Conservation (phyloP, 2,113 vertebrate genomes). For the Pseudorhombus dupliciocellatus region DNA sequence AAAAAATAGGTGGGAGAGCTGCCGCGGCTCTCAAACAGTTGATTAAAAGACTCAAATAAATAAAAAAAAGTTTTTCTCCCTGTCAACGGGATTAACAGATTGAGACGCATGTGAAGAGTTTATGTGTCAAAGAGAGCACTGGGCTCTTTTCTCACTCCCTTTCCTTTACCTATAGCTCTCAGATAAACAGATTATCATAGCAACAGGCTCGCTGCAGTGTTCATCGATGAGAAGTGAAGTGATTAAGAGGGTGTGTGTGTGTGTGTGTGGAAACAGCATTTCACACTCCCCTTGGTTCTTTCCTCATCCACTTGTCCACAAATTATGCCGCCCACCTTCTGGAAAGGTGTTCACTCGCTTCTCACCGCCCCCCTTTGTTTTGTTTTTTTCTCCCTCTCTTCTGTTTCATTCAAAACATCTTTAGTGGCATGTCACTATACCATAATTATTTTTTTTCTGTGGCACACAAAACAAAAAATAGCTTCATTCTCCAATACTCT, state of each 20-base stretch:
- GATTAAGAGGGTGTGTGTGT: constrained; percentile 37
- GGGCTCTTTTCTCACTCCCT: neutral
- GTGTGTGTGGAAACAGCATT: constrained; percentile 13
- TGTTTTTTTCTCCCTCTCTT: neutral
- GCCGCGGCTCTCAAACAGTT: constrained; percentile 22
- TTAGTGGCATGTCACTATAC: neutral
- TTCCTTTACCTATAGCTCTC: constrained; percentile 20
- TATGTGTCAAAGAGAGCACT: neutral
- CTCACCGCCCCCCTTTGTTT: neutral
- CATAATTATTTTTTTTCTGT: neutral
- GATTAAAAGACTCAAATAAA: constrained; percentile 14
- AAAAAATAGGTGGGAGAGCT: neutral
- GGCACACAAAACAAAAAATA: no score
- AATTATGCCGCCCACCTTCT: constrained; percentile 31
- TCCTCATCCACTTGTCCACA: constrained; percentile 22
- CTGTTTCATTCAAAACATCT: neutral
- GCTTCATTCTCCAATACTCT: no score
- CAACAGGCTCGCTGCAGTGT: constrained; percentile 57
- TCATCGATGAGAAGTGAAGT: constrained; percentile 49
- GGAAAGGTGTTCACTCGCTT: constrained; percentile 6
- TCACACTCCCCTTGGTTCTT: constrained; percentile 9
- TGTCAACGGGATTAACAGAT: neutral
- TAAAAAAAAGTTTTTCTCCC: neutral
- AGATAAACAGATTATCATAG: constrained; percentile 61
- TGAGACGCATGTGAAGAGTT: constrained; percentile 1